phyloP scores from a whole-genome alignment of 2,888 invertebrate species.

The Philonicus albiceps region DNA sequence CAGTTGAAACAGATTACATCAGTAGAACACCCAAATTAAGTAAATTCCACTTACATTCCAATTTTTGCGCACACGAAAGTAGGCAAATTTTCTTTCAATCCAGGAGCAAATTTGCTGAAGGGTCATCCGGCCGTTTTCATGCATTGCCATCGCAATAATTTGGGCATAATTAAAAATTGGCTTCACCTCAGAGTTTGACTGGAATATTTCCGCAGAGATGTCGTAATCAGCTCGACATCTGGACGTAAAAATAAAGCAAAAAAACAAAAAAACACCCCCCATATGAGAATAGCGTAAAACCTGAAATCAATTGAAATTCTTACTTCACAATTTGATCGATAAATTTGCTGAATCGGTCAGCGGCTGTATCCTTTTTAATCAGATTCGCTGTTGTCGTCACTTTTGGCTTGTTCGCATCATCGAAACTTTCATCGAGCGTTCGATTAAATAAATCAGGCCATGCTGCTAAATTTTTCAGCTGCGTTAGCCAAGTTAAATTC shows the following conservation, averaged over 20 bases:
- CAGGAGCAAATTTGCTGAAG: slow-evolving; percentile 62
- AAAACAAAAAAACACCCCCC: too few species aligned
- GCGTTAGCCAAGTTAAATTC: slow-evolving; percentile 60
- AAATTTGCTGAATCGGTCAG: slow-evolving; percentile 60
- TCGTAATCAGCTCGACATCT: slow-evolving; percentile 58
- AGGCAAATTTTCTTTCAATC: slow-evolving; percentile 62
- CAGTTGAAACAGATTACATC: too few species aligned
- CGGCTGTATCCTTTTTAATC: slow-evolving; percentile 55
- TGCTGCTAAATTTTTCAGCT: slow-evolving; percentile 58
- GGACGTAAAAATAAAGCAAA: neutral
- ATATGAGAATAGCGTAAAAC: neutral
- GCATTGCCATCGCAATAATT: slow-evolving; percentile 63
- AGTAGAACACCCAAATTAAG: neutral
- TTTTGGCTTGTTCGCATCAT: slow-evolving; percentile 8
- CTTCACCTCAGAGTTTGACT: slow-evolving; percentile 57
- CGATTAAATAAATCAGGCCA: slow-evolving; percentile 55
- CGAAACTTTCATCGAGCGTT: slow-evolving; percentile 52
- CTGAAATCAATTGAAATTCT: too few species aligned
- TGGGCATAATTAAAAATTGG: slow-evolving; percentile 63
- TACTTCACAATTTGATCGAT: slow-evolving; percentile 59
- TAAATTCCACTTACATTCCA: slow-evolving; percentile 59
- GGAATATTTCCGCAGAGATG: slow-evolving; percentile 55
- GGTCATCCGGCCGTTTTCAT: slow-evolving; percentile 60
- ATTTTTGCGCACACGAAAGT: slow-evolving; percentile 61
- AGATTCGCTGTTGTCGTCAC: neutral